Evolutionary conservation across 37 sponge, comb jelly and placozoan species (phyloP).

Genomic region (Lycopodina hypogea): DNA sequence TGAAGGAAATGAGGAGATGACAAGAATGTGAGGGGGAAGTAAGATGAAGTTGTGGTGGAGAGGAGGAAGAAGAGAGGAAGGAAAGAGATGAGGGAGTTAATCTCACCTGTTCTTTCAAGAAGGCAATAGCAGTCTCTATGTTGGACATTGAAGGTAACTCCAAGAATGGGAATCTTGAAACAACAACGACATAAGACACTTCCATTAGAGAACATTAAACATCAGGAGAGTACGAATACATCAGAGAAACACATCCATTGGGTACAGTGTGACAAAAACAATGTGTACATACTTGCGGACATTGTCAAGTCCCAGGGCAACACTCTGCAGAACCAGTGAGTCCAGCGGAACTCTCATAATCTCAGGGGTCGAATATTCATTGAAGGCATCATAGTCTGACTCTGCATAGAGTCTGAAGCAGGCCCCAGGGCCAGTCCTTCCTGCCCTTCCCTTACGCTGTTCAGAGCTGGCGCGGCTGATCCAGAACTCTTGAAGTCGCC

Average conservation of each 20-base stretch:
- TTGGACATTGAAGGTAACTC: conserved; percentile 71
- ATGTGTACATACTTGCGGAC: conserved; percentile 55
- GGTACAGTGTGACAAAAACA: neutral
- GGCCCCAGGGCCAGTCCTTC: conserved; percentile 95
- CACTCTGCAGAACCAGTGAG: conserved; percentile 80
- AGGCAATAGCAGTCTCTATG: conserved; percentile 65
- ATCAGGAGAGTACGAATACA: neutral
- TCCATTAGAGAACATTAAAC: neutral
- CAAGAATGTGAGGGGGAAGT: neutral
- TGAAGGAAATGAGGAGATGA: neutral
- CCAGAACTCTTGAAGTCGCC: conserved; percentile 95
- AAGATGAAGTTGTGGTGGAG: neutral
- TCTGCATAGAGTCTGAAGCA: conserved; percentile 91
- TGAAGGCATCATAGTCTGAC: conserved; percentile 82
- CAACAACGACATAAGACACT: neutral
- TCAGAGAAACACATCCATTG: no score
- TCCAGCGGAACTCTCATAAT: conserved; percentile 89
- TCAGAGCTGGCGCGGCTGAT: conserved; percentile 96
- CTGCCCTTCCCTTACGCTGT: conserved; percentile 96
- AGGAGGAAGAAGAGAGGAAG: neutral
- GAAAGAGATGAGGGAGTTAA: neutral
- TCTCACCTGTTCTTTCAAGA: conserved; percentile 76
- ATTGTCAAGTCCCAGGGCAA: conserved; percentile 54
- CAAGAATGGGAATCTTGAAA: conserved; percentile 75
- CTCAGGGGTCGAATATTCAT: conserved; percentile 89